Evolutionary conservation across 2,888 invertebrate species (phyloP).

Genomic region (Lymantria dispar): DNA sequence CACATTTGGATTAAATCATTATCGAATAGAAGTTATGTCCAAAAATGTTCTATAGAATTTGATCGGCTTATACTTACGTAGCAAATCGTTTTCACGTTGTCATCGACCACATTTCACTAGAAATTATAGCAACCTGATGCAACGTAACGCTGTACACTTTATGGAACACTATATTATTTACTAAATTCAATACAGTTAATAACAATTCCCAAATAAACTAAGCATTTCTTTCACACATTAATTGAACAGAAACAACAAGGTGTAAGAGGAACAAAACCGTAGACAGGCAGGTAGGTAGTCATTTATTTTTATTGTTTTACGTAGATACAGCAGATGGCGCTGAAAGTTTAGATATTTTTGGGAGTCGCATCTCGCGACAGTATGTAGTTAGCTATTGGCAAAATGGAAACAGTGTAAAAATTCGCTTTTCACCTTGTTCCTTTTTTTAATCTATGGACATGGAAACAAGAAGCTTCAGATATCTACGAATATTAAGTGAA

Average conservation of each 20-base stretch:
- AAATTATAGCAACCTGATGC: slow-evolving; percentile 56
- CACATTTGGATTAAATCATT: slow-evolving; percentile 28
- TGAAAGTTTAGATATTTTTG: neutral
- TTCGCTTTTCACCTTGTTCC: too few species aligned
- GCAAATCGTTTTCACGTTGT: slow-evolving; percentile 74
- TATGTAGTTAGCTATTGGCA: too few species aligned
- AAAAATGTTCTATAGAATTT: slow-evolving; percentile 32
- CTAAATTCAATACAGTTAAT: slow-evolving; percentile 47
- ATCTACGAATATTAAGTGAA: too few species aligned
- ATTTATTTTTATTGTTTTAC: slow-evolving; percentile 36
- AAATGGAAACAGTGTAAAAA: too few species aligned
- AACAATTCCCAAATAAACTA: slow-evolving; percentile 51
- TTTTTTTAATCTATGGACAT: too few species aligned
- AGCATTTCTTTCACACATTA: slow-evolving; percentile 57
- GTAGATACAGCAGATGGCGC: slow-evolving; percentile 43
- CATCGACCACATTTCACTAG: slow-evolving; percentile 77
- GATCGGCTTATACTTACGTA: slow-evolving; percentile 74
- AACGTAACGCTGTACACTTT: slow-evolving; percentile 45
- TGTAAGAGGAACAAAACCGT: slow-evolving; percentile 46
- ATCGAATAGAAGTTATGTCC: slow-evolving; percentile 23
- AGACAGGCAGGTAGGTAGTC: neutral
- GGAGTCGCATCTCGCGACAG: too few species aligned
- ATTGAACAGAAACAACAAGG: slow-evolving; percentile 64
- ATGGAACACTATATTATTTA: slow-evolving; percentile 35
- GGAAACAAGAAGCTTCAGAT: too few species aligned